Evolutionary conservation across 2,888 invertebrate genomes (phyloP).

Genomic region (Heterodera filipjevi): DNA sequence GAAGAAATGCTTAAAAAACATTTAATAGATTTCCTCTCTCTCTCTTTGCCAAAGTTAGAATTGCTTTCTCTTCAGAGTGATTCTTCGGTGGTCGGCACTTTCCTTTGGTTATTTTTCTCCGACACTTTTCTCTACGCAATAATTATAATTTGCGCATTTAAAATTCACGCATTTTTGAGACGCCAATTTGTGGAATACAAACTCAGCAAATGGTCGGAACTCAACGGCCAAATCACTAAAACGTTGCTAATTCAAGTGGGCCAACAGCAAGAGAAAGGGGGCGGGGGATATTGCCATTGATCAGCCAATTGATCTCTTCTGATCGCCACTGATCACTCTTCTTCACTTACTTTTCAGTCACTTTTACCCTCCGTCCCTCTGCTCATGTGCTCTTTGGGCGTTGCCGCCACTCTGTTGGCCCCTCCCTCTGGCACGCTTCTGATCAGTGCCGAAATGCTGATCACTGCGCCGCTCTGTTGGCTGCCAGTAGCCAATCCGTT

Average conservation of each 20-base stretch:
- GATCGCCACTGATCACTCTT: neutral
- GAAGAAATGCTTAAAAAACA: no score
- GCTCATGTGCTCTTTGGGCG: conserved; percentile 13
- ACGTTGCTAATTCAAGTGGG: conserved; percentile 14
- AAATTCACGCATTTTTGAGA: conserved; percentile 9
- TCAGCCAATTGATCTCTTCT: no score
- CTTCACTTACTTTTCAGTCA: neutral
- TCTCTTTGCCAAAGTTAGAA: no score
- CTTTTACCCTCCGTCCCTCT: conserved; percentile 22
- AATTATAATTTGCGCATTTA: conserved; percentile 18
- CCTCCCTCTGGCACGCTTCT: neutral
- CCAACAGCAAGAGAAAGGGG: no score
- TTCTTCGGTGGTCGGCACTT: neutral
- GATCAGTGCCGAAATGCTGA: conserved; percentile 11
- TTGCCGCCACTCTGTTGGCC: conserved; percentile 13
- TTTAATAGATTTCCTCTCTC: no score
- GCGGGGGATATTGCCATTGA: no score
- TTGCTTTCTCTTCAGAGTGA: neutral
- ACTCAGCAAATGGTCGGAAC: conserved; percentile 11
- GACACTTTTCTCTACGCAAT: conserved; percentile 13
- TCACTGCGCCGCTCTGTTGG: conserved; percentile 22
- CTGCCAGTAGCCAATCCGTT: conserved; percentile 20
- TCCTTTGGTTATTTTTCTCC: conserved; percentile 15
- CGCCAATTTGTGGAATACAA: neutral
- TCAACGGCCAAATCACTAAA: conserved; percentile 21